Evolutionary conservation across 2,888 invertebrate species (phyloP).

Genomic region (Troides aeacus): DNA sequence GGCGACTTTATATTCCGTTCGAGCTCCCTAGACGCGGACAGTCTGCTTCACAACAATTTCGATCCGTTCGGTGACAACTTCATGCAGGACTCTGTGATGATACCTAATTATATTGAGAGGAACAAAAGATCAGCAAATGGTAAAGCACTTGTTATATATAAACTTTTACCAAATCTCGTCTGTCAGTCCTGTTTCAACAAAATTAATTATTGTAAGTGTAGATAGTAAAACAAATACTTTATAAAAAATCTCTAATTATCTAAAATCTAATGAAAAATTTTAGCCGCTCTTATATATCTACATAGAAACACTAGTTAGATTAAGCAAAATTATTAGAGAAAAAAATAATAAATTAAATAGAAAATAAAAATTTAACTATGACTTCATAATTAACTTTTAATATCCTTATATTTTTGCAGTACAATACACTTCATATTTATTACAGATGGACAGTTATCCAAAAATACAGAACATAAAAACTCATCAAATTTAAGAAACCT

Average conservation of each 20-base stretch:
- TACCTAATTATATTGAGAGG: slow-evolving; percentile 51
- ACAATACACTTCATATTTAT: not conserved
- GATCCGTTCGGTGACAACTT: slow-evolving; percentile 46
- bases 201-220: slow-evolving; percentile 25
- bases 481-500: slow-evolving; percentile 35
- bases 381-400: not conserved
- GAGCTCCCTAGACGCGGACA: slow-evolving; percentile 56
- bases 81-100: slow-evolving; percentile 42
- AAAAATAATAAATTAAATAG: no score
- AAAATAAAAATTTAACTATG: not conserved
- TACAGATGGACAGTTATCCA: slow-evolving; percentile 31
- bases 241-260: no score
- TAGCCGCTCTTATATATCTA: no score
- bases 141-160: slow-evolving; percentile 44
- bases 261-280: no score
- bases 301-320: no score
- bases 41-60: slow-evolving; percentile 49
- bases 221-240: not conserved
- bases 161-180: slow-evolving; percentile 24
- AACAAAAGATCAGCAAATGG: slow-evolving; percentile 50
- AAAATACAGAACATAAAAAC: slow-evolving; percentile 34
- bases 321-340: no score
- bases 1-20: slow-evolving; percentile 57
- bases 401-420: not conserved
- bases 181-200: slow-evolving; percentile 23